Evolutionary conservation across 2,797 vertebrate species (phyloP), one percentile per base, ranked within the genome.

Genomic region (Bovichtus diacanthus): DNA sequence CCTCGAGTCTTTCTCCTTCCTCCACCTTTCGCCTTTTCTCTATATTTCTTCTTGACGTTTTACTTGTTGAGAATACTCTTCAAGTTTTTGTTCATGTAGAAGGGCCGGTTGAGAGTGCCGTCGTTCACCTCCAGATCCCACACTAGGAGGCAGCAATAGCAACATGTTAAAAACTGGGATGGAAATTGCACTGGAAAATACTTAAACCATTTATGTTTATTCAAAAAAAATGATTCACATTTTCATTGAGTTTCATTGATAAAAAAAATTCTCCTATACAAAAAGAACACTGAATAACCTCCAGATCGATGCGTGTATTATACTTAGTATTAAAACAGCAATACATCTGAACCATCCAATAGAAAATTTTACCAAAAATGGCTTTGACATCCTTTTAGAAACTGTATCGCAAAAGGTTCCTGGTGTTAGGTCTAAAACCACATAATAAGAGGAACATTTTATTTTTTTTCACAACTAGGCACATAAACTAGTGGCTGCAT

Each of bases 381-480:
- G 95, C 95, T 95, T 95, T 94, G 92, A 95, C 92, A 95, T 95
- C 94, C 95, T 94, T 93, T 92, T 95, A 95, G 84, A 95, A 95
- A 95, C 86, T 82, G 88, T 94, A 92, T 94, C 88, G 73, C 85
- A 88, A 93, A 88, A 93, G 76, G 92, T 93, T 92, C 93, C 88
- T 88, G 87, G 88, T 90, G 83, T 92, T 90, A 91, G 88, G 86
- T 89, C 89, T 93, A 92, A 93, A 93, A 92, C 78, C 76, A 88
- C 86, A 88, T 80, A 90, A 78, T 66, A 90, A 85, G 59, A 92
- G 86, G 83, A 91, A 86, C 71, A 62, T 74, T 60, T 29, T 53
- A 53, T 58, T 55, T 75, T 88, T 83, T 84, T 79, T 43, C 88
- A 92, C 88, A 91, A 90, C 93, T 93, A 95, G 95, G 95, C 95